Evolutionary conservation across 1,140 invertebrate genomes (phyloP).

Genomic region (Ostrea denselamellosa): DNA sequence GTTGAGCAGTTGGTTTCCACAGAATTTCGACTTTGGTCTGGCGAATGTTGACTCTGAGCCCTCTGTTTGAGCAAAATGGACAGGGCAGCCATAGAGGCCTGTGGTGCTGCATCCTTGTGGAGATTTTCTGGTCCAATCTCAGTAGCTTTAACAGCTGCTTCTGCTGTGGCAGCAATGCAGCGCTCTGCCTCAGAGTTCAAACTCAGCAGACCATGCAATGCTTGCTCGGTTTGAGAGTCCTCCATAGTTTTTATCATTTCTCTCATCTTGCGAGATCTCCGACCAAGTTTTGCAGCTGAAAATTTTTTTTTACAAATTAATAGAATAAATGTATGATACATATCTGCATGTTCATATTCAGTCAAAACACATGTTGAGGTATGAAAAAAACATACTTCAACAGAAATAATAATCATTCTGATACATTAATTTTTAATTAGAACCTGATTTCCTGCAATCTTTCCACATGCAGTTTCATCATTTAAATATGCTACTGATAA

Average conservation of each 20-base stretch:
- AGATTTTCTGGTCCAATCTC: conserved; percentile 26
- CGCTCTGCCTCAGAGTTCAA: conserved; percentile 68
- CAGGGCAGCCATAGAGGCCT: conserved; percentile 70
- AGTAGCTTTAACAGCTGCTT: conserved; percentile 27
- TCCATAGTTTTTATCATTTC: conserved; percentile 78
- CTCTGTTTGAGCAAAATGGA: conserved; percentile 72
- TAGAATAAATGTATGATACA: background rate
- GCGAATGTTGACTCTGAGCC: conserved; percentile 60
- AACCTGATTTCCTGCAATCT: background rate
- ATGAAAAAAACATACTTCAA: background rate
- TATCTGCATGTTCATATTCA: background rate
- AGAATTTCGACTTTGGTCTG: conserved; percentile 44
- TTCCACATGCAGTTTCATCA: background rate
- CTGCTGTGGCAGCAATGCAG: conserved; percentile 46
- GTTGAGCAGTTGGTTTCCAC: conserved; percentile 50
- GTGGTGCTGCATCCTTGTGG: conserved; percentile 45
- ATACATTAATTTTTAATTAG: background rate
- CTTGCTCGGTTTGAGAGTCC: conserved; percentile 78
- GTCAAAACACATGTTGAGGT: background rate
- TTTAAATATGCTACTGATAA: conserved; percentile 13
- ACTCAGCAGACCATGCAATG: conserved; percentile 77
- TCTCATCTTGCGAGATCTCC: conserved; percentile 77
- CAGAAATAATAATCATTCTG: background rate
- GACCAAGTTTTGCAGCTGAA: conserved; percentile 77
- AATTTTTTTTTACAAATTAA: too few relatives aligned